Evolutionary conservation across 2,113 vertebrate species (phyloP).

Genomic region (Alexandromys fortis): DNA sequence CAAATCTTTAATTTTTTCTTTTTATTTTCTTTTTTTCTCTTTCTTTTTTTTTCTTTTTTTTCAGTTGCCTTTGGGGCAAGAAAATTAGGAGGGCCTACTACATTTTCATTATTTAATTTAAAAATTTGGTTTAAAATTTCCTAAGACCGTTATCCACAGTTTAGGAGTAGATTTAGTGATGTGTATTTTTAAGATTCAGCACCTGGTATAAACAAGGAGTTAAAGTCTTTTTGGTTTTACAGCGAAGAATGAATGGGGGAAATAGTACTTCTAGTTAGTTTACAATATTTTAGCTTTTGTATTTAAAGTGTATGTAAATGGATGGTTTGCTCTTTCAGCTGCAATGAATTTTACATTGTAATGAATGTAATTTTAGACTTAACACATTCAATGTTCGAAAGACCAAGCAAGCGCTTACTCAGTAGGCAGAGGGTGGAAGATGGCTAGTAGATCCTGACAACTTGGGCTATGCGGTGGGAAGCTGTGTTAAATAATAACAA

Average conservation of each 20-base stretch:
- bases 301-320: not conserved
- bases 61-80: not conserved
- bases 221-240: not conserved
- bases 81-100: not conserved
- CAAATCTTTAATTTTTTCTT: not conserved
- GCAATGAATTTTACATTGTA: not conserved
- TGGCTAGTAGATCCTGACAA: not conserved
- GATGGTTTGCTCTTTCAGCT: not conserved
- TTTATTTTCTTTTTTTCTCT: too few species aligned
- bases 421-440: not conserved
- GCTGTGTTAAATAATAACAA: not conserved
- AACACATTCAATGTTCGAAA: not conserved
- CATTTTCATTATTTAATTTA: not conserved
- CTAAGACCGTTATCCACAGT: not conserved
- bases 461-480: not conserved
- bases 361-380: not conserved
- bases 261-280: not conserved
- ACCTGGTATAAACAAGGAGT: not conserved
- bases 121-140: not conserved
- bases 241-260: not conserved
- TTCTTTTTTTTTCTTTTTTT: not conserved
- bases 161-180: not conserved
- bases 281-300: not conserved
- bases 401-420: too few species aligned
- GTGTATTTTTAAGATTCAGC: not conserved